Evolutionary conservation across 2,888 invertebrate species (phyloP).

Genomic region (Leistus spinibarbis): DNA sequence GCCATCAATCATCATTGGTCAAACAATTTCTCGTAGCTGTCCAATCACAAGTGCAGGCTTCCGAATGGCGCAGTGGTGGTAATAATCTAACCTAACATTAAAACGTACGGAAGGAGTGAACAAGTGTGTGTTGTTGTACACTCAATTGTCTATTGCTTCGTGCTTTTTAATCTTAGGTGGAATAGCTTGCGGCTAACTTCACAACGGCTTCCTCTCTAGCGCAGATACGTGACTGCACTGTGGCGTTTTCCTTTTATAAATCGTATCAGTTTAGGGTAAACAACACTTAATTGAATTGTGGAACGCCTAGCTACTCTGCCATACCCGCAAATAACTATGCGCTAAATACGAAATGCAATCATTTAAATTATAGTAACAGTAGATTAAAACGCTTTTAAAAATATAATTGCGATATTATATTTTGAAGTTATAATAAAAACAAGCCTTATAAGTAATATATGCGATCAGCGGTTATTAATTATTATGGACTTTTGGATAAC

Average conservation of each 20-base stretch:
- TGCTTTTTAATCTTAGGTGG: neutral
- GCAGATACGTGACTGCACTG: neutral
- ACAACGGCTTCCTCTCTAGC: constrained; percentile 17
- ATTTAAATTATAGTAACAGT: neutral
- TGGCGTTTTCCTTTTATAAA: neutral
- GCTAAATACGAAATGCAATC: neutral
- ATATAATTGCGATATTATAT: no score
- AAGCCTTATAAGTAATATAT: no score
- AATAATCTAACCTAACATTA: neutral
- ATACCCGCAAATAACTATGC: neutral
- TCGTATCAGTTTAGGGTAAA: neutral
- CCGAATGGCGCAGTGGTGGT: neutral
- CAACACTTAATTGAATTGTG: neutral
- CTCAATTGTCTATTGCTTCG: neutral
- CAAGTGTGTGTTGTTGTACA: neutral
- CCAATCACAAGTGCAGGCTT: neutral
- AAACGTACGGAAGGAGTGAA: neutral
- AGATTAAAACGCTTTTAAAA: no score
- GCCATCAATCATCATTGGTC: neutral
- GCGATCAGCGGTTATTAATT: no score
- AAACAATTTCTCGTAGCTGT: neutral
- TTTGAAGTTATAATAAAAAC: no score
- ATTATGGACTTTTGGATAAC: no score
- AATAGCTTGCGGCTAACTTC: constrained; percentile 12
- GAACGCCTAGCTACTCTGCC: neutral